A percentile compares a stretch with the other conserved stretches of the same genome.
These are phyloP conservation scores for Drosophila anomelani DNA, from an alignment of 2,888 invertebrate genomes.

Conservation along the genomic window DNA sequence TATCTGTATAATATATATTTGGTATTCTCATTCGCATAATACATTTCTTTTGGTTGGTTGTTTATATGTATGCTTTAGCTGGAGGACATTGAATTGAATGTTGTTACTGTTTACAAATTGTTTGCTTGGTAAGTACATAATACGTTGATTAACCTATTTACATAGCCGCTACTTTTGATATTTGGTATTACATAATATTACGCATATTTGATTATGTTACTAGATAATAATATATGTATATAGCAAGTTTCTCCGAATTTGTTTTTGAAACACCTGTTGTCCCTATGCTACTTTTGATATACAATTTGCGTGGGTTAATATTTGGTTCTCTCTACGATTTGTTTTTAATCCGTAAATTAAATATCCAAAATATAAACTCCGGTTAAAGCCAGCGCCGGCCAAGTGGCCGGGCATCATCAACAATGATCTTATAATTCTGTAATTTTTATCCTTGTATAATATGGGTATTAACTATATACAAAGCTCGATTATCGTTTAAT, in stretches of 20 bases:
- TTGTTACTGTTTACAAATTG: conserved; percentile 51
- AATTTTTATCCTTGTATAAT: conserved; percentile 32
- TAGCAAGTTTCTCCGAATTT: conserved; percentile 25
- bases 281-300: conserved; percentile 67
- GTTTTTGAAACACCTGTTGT: conserved; percentile 76
- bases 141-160: conserved; percentile 60
- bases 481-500: conserved; percentile 67
- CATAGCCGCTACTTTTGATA: conserved; percentile 64
- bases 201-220: conserved; percentile 46
- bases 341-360: conserved; percentile 29
- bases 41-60: conserved; percentile 66
- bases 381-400: conserved; percentile 24
- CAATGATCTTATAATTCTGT: conserved; percentile 46
- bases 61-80: conserved; percentile 73
- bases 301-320: conserved; percentile 44
- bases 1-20: conserved; percentile 46
- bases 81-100: conserved; percentile 78
- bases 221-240: conserved; percentile 40
- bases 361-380: conserved; percentile 59
- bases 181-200: conserved; percentile 37
- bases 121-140: conserved; percentile 59
- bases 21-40: conserved; percentile 65
- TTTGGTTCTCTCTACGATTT: conserved; percentile 49
- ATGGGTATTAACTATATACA: conserved; percentile 66
- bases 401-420: conserved; percentile 36